Percentiles rank a stretch among this genome's conserved stretches.
Evolutionary conservation across 2,113 vertebrate species (phyloP).

Genomic region (Talpa occidentalis): DNA sequence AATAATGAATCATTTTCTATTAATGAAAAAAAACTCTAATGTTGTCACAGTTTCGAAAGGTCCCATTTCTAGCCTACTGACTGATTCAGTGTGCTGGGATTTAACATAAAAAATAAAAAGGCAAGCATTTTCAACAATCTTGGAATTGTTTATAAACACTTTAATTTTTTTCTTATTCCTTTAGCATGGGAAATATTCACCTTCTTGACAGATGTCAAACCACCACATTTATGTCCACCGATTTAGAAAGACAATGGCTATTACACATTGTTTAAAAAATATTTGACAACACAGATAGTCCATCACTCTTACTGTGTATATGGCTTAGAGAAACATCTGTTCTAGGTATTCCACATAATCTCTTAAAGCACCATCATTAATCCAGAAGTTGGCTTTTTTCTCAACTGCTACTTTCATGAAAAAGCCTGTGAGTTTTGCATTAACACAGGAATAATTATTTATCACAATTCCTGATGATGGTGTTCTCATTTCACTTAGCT

Average conservation of each 20-base stretch:
- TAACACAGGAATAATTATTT: slow-evolving; percentile 40
- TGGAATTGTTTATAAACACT: slow-evolving; percentile 79
- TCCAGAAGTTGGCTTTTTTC: slow-evolving; percentile 61
- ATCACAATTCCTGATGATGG: not conserved
- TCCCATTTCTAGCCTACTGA: slow-evolving; percentile 67
- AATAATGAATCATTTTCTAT: slow-evolving; percentile 10
- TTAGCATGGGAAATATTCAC: slow-evolving; percentile 75
- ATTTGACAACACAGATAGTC: slow-evolving; percentile 56
- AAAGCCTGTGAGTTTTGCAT: slow-evolving; percentile 18
- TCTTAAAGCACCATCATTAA: slow-evolving; percentile 61
- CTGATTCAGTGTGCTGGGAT: slow-evolving; percentile 60
- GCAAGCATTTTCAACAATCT: slow-evolving; percentile 64
- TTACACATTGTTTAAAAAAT: slow-evolving; percentile 72
- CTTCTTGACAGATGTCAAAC: slow-evolving; percentile 81
- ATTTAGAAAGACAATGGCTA: slow-evolving; percentile 80
- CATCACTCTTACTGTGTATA: slow-evolving; percentile 59
- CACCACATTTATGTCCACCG: slow-evolving; percentile 71
- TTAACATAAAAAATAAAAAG: slow-evolving; percentile 69
- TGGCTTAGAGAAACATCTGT: slow-evolving; percentile 76
- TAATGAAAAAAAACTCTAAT: not conserved
- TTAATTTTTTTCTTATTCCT: slow-evolving; percentile 76
- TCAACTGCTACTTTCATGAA: slow-evolving; percentile 30
- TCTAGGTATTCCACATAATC: slow-evolving; percentile 55
- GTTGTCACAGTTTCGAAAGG: slow-evolving; percentile 70
- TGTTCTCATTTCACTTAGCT: slow-evolving; percentile 66